These are phyloP conservation scores for Saguinus imperator DNA, from an alignment of 2,113 vertebrate species.

Conservation along the genomic window DNA sequence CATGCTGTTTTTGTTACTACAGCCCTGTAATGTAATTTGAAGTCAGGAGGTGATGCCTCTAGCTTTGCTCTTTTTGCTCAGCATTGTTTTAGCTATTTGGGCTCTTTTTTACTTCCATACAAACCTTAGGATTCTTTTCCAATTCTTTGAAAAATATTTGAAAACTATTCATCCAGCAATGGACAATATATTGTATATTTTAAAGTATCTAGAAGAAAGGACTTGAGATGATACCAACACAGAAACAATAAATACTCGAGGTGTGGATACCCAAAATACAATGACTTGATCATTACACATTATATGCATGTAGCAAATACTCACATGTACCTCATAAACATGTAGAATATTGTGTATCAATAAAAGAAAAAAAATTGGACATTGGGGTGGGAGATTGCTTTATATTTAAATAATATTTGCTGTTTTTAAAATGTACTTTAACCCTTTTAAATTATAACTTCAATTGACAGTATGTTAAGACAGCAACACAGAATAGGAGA, in stretches of 20 bases:
- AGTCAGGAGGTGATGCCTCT: neutral
- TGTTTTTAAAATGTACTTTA: slow-evolving; percentile 47
- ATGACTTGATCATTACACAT: neutral
- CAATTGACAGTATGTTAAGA: slow-evolving; percentile 17
- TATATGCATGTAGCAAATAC: neutral
- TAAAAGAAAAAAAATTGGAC: neutral
- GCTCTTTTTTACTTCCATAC: neutral
- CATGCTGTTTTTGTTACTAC: neutral
- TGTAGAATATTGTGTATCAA: neutral
- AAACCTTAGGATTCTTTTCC: neutral
- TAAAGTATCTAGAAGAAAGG: neutral
- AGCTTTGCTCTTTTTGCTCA: neutral
- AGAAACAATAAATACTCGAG: neutral
- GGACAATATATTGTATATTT: neutral
- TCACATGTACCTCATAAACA: neutral
- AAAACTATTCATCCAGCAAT: neutral
- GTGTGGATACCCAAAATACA: neutral
- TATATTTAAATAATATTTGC: slow-evolving; percentile 3
- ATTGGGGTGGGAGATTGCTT: neutral
- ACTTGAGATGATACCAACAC: neutral
- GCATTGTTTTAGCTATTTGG: neutral
- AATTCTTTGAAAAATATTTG: neutral
- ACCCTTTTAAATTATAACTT: neutral
- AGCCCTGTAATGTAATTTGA: neutral
- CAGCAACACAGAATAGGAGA: neutral